These are phyloP conservation scores for Terrapene triunguis DNA, from an alignment of 2,113 vertebrate species.

Conservation along the genomic window DNA sequence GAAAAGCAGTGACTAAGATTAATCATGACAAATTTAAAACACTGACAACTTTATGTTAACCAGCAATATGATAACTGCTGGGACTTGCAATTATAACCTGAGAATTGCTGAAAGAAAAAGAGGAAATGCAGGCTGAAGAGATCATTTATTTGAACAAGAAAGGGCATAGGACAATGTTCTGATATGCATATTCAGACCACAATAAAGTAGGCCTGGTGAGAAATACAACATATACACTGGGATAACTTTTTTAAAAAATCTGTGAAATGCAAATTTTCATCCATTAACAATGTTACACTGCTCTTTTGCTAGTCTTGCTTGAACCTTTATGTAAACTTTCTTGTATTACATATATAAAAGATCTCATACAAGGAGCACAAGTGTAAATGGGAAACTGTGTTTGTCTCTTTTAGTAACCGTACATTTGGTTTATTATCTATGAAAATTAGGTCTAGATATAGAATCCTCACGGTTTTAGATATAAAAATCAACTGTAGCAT, in stretches of 20 bases:
- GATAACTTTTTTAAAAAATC: slow-evolving; percentile 65
- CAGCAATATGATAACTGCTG: slow-evolving; percentile 61
- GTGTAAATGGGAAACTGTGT: slow-evolving; percentile 44
- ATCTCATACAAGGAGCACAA: slow-evolving; percentile 54
- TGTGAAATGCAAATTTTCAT: slow-evolving; percentile 65
- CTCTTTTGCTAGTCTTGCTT: not conserved
- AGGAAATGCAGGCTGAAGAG: not conserved
- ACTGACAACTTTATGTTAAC: slow-evolving; percentile 22
- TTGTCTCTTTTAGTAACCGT: not conserved
- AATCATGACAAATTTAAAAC: slow-evolving; percentile 65
- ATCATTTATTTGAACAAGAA: not conserved
- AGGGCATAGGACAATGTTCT: not conserved
- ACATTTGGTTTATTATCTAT: not conserved
- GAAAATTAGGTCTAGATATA: not conserved
- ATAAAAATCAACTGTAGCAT: not conserved
- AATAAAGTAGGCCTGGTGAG: slow-evolving; percentile 61
- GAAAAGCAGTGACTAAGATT: not conserved
- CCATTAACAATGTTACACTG: slow-evolving; percentile 62
- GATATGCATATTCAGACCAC: not conserved
- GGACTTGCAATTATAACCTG: slow-evolving; percentile 44
- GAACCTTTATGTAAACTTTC: not conserved
- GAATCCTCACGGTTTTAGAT: not conserved
- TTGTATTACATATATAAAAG: slow-evolving; percentile 50
- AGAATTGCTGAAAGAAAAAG: not conserved
- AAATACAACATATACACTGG: slow-evolving; percentile 54